Percentiles rank a stretch among this genome's conserved stretches.
Conservation (phyloP, 2,888 invertebrate species). For the Meganola albula region DNA sequence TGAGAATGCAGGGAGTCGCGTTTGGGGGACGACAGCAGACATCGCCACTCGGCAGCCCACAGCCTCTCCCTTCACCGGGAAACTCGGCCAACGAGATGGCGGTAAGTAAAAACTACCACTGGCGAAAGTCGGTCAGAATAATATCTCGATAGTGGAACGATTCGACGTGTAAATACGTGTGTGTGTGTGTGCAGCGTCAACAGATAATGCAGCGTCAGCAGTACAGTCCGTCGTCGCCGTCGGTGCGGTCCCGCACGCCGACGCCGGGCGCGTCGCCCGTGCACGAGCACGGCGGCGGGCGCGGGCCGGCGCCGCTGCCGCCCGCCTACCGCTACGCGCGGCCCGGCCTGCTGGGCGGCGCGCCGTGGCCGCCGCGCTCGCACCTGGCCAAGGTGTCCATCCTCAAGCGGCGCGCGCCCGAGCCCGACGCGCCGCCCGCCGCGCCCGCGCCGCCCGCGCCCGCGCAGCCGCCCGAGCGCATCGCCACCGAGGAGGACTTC, state of each 20-base stretch:
- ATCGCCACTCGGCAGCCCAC: slow-evolving; percentile 71
- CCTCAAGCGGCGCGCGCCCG: slow-evolving; percentile 74
- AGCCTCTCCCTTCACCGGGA: slow-evolving; percentile 70
- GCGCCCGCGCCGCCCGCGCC: slow-evolving; percentile 76
- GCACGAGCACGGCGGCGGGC: slow-evolving; percentile 43
- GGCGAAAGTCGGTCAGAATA: too few relatives aligned
- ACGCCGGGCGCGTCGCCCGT: slow-evolving; percentile 56
- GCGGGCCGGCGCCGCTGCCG: slow-evolving; percentile 47
- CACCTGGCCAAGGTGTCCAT: slow-evolving; percentile 78
- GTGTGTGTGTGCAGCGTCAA: slow-evolving; percentile 48
- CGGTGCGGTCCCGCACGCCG: slow-evolving; percentile 69
- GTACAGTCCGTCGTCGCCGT: slow-evolving; percentile 76
- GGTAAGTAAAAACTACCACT: slow-evolving; percentile 38
- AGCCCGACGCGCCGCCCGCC: slow-evolving; percentile 30
- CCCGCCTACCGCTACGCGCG: slow-evolving; percentile 79
- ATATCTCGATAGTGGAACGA: too few relatives aligned
- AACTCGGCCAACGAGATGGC: slow-evolving; percentile 63
- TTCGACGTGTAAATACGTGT: not conserved
- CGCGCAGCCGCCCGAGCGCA: slow-evolving; percentile 80
- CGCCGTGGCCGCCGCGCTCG: slow-evolving; percentile 77
- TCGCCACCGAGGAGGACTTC: slow-evolving; percentile 81
- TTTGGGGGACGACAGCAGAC: slow-evolving; percentile 65
- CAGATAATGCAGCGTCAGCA: slow-evolving; percentile 71
- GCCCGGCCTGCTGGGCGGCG: slow-evolving; percentile 81
- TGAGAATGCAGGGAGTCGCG: slow-evolving; percentile 62